Evolutionary conservation across 2,113 vertebrate genomes (phyloP).

Genomic region (Lagenorhynchus albirostris): DNA sequence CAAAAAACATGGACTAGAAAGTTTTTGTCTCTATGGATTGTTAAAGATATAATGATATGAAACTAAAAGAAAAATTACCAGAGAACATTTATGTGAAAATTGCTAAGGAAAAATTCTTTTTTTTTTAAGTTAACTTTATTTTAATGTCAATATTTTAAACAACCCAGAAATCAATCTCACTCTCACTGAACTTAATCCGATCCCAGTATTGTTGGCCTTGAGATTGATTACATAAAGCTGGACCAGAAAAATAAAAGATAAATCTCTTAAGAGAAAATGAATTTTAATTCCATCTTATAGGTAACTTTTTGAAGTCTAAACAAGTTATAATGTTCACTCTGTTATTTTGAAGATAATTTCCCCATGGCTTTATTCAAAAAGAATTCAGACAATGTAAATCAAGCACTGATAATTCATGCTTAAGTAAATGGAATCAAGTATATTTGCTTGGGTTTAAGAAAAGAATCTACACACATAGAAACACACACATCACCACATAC

Average conservation of each 20-base stretch:
- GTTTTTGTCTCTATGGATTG: not conserved
- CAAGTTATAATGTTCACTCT: not conserved
- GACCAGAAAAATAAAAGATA: not conserved
- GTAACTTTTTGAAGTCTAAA: not conserved
- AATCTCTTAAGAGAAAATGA: not conserved
- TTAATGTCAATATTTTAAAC: not conserved
- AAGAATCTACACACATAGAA: not conserved
- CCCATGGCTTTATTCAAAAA: not conserved
- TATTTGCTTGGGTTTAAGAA: not conserved
- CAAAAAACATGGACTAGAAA: not conserved
- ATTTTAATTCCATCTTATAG: not conserved
- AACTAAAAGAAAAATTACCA: not conserved
- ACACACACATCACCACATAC: not conserved
- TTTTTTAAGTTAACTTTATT: not conserved
- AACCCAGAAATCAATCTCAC: not conserved
- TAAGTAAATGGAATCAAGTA: not conserved
- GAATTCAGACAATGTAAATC: not conserved
- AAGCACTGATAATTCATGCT: not conserved
- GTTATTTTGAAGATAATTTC: not conserved
- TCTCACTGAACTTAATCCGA: not conserved
- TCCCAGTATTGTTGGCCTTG: not conserved
- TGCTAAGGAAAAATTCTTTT: not conserved
- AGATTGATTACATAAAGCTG: not conserved
- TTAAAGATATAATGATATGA: not conserved
- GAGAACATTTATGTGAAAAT: not conserved